A percentile compares a stretch with the other conserved stretches of the same genome.
Evolutionary conservation across 2,888 invertebrate genomes (phyloP).

Genomic region (Eurytoma adleriae): DNA sequence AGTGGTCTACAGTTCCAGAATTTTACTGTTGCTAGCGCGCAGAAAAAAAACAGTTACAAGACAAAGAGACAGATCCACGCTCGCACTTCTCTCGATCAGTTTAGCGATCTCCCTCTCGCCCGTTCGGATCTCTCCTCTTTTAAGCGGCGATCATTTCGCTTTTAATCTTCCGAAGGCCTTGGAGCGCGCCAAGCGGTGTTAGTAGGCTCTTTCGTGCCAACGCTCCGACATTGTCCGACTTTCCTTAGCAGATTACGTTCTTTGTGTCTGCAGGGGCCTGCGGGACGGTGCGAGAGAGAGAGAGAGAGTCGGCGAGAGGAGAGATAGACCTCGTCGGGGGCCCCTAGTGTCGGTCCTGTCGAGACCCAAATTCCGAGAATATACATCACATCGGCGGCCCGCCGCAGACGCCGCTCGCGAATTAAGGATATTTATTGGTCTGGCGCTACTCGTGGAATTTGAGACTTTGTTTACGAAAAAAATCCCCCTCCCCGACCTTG

Average conservation of each 20-base stretch:
- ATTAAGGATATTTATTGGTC: conserved; percentile 73
- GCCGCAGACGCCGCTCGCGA: conserved; percentile 50
- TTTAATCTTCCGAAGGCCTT: conserved; percentile 36
- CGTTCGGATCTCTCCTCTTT: neutral
- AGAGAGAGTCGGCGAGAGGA: conserved; percentile 35
- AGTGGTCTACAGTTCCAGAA: no score
- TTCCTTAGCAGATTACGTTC: conserved; percentile 43
- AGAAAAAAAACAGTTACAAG: conserved; percentile 23
- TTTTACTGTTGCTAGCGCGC: neutral
- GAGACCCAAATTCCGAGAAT: conserved; percentile 67
- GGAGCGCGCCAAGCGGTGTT: neutral
- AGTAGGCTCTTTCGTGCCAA: conserved; percentile 4
- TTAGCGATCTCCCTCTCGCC: neutral
- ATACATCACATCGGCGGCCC: conserved; percentile 66
- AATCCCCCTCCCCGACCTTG: conserved; percentile 28
- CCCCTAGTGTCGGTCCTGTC: conserved; percentile 39
- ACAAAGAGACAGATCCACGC: neutral
- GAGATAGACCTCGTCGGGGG: conserved; percentile 59
- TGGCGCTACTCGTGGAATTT: conserved; percentile 70
- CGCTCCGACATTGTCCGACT: conserved; percentile 36
- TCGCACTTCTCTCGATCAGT: conserved; percentile 3
- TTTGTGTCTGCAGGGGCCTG: conserved; percentile 28
- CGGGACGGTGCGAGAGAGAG: conserved; percentile 9
- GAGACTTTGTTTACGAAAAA: conserved; percentile 65
- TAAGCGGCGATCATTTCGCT: conserved; percentile 35